Evolutionary conservation across 1,140 invertebrate species (phyloP).

Genomic region (Euwallacea similis): DNA sequence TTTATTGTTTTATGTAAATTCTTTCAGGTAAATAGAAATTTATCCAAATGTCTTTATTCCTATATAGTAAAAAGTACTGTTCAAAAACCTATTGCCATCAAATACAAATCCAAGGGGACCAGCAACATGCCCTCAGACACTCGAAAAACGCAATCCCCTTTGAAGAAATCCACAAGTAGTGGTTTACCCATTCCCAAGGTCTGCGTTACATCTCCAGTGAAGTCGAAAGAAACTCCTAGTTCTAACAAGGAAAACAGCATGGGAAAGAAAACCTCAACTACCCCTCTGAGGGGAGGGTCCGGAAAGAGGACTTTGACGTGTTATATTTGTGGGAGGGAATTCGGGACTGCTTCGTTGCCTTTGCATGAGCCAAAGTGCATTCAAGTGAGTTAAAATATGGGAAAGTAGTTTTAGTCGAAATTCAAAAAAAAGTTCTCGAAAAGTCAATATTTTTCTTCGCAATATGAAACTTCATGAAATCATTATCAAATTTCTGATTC

Average conservation of each 20-base stretch:
- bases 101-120: constrained; percentile 51
- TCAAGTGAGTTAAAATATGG: constrained; percentile 55
- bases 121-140: not conserved
- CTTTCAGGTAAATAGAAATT: no score
- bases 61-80: constrained; percentile 52
- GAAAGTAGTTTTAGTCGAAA: not conserved
- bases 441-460: not conserved
- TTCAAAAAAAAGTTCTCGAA: not conserved
- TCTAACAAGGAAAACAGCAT: constrained; percentile 5
- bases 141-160: constrained; percentile 5
- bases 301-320: constrained; percentile 63
- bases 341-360: constrained; percentile 72
- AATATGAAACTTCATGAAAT: not conserved
- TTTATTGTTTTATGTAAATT: no score
- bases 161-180: constrained; percentile 16
- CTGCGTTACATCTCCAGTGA: not conserved
- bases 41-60: no score
- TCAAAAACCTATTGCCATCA: constrained; percentile 59
- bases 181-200: not conserved
- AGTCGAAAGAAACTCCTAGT: not conserved
- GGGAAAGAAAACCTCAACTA: constrained; percentile 10
- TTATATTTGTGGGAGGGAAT: constrained; percentile 77
- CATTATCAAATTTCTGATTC: no score
- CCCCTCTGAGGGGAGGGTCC: constrained; percentile 33
- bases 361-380: constrained; percentile 82